These are phyloP conservation scores for Anoplopoma fimbria DNA, from an alignment of 2,113 vertebrate species.

Conservation along the genomic window DNA sequence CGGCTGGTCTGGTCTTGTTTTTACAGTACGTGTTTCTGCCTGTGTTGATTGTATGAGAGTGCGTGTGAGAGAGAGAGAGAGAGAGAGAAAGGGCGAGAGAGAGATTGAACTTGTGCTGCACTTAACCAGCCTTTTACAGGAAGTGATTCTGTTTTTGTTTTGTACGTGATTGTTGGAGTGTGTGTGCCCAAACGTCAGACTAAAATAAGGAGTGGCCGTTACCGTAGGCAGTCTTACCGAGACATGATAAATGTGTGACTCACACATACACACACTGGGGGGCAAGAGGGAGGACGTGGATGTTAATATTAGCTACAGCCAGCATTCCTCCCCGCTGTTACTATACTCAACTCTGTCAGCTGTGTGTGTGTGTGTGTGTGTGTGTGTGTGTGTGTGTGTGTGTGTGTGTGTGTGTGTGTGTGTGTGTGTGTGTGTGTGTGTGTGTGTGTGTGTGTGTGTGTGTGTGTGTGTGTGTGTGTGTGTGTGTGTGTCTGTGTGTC, in stretches of 20 bases:
- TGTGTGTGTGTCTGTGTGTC: slow-evolving; percentile 18
- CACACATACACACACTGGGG: slow-evolving; percentile 65
- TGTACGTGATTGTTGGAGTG: slow-evolving; percentile 14
- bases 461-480: slow-evolving; percentile 27
- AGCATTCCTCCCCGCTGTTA: slow-evolving; percentile 78
- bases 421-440: slow-evolving; percentile 22
- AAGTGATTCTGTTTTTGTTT: slow-evolving; percentile 53
- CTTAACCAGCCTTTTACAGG: slow-evolving; percentile 32
- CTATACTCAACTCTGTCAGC: slow-evolving; percentile 81
- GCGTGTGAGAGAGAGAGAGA: slow-evolving; percentile 29
- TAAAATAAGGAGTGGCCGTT: slow-evolving; percentile 67
- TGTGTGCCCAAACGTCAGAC: slow-evolving; percentile 23
- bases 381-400: slow-evolving; percentile 28
- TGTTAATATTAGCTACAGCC: slow-evolving; percentile 85
- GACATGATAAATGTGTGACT: slow-evolving; percentile 75
- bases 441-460: no score
- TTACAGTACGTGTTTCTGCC: slow-evolving; percentile 54
- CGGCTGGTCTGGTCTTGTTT: slow-evolving; percentile 68
- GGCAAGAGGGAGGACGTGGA: slow-evolving; percentile 56
- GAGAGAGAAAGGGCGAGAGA: slow-evolving; percentile 10
- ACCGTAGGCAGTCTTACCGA: slow-evolving; percentile 51
- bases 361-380: slow-evolving; percentile 55
- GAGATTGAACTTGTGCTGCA: slow-evolving; percentile 55
- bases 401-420: slow-evolving; percentile 15
- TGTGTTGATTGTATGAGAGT: slow-evolving; percentile 37